phyloP scores from a whole-genome alignment of 2,797 vertebrate species.

The Eidolon dupreanum region DNA sequence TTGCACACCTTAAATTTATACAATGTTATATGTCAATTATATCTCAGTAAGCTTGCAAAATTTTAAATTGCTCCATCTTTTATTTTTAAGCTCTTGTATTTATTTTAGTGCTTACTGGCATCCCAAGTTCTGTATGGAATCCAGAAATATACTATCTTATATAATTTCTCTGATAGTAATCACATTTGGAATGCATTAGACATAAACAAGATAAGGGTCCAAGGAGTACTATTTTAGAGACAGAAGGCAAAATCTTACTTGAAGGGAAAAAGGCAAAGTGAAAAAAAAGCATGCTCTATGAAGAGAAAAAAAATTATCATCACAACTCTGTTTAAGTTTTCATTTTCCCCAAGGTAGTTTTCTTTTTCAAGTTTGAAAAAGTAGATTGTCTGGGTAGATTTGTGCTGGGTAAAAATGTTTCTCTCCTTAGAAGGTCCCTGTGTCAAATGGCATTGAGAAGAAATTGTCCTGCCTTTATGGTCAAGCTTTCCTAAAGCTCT shows the following conservation, averaged over 20 bases:
- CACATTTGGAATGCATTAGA: neutral
- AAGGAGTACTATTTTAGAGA: constrained; percentile 14
- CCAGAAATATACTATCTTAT: neutral
- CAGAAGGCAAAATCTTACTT: constrained; percentile 31
- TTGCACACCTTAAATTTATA: neutral
- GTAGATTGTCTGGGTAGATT: constrained; percentile 63
- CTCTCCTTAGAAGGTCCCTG: neutral
- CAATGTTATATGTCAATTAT: neutral
- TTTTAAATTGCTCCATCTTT: neutral
- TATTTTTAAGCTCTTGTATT: constrained; percentile 14
- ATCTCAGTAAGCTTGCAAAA: neutral
- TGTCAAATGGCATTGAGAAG: constrained; percentile 48
- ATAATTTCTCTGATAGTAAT: constrained; percentile 16
- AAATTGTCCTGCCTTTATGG: constrained; percentile 57
- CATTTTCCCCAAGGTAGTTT: constrained; percentile 65
- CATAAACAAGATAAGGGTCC: neutral
- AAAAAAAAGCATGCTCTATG: neutral
- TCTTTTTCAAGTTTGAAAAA: constrained; percentile 64
- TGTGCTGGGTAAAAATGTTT: constrained; percentile 57
- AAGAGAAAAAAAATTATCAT: neutral
- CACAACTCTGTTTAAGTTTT: constrained; percentile 47
- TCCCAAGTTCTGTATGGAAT: neutral
- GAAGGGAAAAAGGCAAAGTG: neutral
- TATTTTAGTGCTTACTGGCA: constrained; percentile 17
- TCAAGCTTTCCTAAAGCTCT: constrained; percentile 54